These are phyloP conservation scores for Donacobius atricapilla DNA, from an alignment of 2,113 vertebrate species.

Conservation along the genomic window DNA sequence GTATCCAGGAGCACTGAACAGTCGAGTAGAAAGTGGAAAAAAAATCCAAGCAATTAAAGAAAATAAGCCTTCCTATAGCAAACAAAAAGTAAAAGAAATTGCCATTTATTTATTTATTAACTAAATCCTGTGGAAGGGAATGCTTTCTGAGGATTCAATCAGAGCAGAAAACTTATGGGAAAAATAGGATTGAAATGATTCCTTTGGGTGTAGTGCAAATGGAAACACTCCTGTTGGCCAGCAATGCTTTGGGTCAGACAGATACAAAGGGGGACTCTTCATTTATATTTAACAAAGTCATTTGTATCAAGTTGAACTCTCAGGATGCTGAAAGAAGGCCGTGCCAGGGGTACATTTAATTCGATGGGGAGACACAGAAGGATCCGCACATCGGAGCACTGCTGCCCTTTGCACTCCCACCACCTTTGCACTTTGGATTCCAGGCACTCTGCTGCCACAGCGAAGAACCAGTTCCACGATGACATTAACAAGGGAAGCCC, in stretches of 20 bases:
- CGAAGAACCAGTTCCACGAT: rapidly evolving
- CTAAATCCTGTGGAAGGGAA: neutral
- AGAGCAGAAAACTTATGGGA: neutral
- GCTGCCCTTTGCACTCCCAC: neutral
- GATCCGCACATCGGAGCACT: rapidly evolving
- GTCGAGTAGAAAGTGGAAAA: neutral
- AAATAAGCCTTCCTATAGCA: neutral
- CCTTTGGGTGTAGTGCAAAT: neutral
- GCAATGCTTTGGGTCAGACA: neutral
- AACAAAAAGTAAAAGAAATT: neutral
- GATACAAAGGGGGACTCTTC: neutral
- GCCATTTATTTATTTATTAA: too few species aligned
- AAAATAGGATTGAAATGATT: rapidly evolving
- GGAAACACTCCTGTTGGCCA: neutral
- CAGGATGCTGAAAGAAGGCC: neutral
- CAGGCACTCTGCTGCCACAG: neutral
- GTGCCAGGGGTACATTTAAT: rapidly evolving
- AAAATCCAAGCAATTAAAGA: neutral
- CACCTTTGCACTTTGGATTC: neutral
- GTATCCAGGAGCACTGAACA: neutral
- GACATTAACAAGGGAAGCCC: neutral
- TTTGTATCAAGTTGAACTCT: neutral
- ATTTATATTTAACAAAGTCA: rapidly evolving
- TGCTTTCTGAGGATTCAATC: neutral
- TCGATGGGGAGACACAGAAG: rapidly evolving